A percentile compares a stretch with the other conserved stretches of the same genome.
Conservation (phyloP, 1,140 invertebrate species). For the Hylyphantes graminicola region DNA sequence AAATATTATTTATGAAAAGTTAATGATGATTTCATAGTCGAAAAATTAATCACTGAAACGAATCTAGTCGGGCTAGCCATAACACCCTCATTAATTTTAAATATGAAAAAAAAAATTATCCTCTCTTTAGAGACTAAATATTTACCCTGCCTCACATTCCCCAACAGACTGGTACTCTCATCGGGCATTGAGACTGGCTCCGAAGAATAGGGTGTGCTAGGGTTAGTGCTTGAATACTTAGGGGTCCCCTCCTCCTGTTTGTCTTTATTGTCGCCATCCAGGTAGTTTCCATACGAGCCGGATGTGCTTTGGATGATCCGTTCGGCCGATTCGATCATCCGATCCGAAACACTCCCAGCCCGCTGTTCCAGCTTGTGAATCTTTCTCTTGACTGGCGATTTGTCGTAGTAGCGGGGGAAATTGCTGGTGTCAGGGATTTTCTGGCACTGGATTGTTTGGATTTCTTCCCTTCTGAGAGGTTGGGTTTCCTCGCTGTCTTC, state of each 20-base stretch:
- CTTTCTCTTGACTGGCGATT: not conserved
- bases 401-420: not conserved
- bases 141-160: slow-evolving; percentile 29
- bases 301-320: slow-evolving; percentile 45
- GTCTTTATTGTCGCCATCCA: not conserved
- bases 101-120: no score
- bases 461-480: slow-evolving; percentile 42
- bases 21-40: no score
- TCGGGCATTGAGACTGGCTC: slow-evolving; percentile 1
- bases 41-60: no score
- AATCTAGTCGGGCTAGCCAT: no score
- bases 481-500: slow-evolving; percentile 13
- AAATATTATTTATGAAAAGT: no score
- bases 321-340: slow-evolving; percentile 55
- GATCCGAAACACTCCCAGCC: slow-evolving; percentile 32
- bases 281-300: slow-evolving; percentile 32
- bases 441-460: slow-evolving; percentile 46
- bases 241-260: not conserved
- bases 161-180: slow-evolving; percentile 34
- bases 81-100: no score
- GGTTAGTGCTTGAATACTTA: slow-evolving; percentile 25
- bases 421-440: not conserved
- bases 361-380: not conserved
- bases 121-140: no score
- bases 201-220: slow-evolving; percentile 40